These are phyloP conservation scores for Alca torda DNA, from an alignment of 2,797 vertebrate genomes.

Conservation along the genomic window DNA sequence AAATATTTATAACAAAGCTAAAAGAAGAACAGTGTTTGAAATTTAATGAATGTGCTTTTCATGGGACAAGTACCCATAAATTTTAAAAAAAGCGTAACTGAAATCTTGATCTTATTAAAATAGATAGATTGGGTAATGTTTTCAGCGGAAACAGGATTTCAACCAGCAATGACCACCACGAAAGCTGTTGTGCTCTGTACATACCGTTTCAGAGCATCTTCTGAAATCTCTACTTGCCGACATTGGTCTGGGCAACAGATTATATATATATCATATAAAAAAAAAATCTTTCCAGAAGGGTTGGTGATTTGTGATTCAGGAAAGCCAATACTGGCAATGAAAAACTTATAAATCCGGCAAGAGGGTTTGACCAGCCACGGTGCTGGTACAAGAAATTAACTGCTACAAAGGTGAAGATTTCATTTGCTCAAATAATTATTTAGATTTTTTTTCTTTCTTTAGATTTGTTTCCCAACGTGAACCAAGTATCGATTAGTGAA, in stretches of 20 bases:
- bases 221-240: neutral
- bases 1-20: conserved; percentile 33
- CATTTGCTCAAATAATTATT: neutral
- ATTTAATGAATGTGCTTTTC: conserved; percentile 4
- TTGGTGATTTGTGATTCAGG: neutral
- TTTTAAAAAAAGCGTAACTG: neutral
- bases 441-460: neutral
- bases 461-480: neutral
- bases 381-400: neutral
- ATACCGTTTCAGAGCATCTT: neutral
- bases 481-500: neutral
- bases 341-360: neutral
- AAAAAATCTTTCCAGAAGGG: neutral
- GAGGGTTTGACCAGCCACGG: neutral
- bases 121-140: neutral
- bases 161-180: neutral
- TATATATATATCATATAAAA: neutral
- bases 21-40: conserved; percentile 14
- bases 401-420: neutral
- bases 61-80: neutral
- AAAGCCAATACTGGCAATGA: neutral
- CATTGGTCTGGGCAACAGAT: neutral
- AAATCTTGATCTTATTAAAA: neutral
- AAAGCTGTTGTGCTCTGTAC: neutral
- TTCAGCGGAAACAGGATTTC: neutral